Base-by-base conservation (phyloP, 2,888 invertebrate species). In the Linnaemya vulpina region DNA sequence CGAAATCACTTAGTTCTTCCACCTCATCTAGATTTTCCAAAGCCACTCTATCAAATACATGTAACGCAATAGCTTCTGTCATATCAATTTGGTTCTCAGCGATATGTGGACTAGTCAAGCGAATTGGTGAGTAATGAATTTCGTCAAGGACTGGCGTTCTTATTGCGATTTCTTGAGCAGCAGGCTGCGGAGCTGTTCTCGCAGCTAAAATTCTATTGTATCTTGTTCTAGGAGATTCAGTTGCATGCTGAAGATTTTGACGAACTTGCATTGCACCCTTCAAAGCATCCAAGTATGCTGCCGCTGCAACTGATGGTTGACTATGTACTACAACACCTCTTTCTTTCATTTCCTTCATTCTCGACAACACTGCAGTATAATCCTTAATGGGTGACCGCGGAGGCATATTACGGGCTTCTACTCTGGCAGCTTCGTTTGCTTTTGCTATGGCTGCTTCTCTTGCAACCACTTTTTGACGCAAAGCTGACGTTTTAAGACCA, bases 161-260 rank as follows among this genome's bases (percentile, higher is more conserved):
- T 11, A 17, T 11, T 20, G 55, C 35, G 51, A 43, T 49, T 25
- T 68, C 68, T 30, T 35, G 46, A 55, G n/a, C 0, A 20, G 40
- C 11, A 20, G 40, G 17, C n/a, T 62, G 62, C 4, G 30, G 8
- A 25, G 11, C 0, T 10, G 55, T 1, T 40, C 38, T 67, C 49
- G 67, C 77, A 20, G 76, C 22, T 4, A 65, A 7, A 46, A 81
- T 40, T 77, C 74, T 62, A 1, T 63, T 11, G 25, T 74, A 84
- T 55, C 84, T 73, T 9, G 67, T 25, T 77, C 49, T 58, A 20
- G 80, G 71, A 15, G 84, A 51, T 75, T 79, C 75, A 20, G 8
- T 1, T 22, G 1, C 11, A 15, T 76, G 17, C 15, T 49, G 70
- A n/a, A 35, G 58, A 22, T 25, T 0, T 25, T 70, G 30, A 13